Evolutionary conservation across 2,888 invertebrate species (phyloP), one percentile per base, ranked within the genome.

Genomic region (Thelaira solivaga): DNA sequence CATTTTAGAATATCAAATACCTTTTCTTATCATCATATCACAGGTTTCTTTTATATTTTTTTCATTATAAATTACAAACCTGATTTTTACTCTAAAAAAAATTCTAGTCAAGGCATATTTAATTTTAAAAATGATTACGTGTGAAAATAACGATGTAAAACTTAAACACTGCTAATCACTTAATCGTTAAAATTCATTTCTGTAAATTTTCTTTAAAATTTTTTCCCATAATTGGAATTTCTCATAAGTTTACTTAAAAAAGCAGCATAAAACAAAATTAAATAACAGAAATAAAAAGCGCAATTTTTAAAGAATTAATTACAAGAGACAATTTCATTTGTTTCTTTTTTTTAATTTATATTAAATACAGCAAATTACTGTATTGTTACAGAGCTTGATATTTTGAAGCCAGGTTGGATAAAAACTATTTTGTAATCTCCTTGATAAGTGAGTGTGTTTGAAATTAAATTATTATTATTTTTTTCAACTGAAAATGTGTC

Each of bases 251-350:
- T 3, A 11, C 34, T 8, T 34, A 1, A 34, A 39, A 49, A 47
- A 11, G 24, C 16, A 5, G 18, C 6, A 5, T 20, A 11, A 39
- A 26, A 20, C 6, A 31, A 34, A 41, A 6, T 53, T 29, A 24
- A 20, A 22, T 39, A 16, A 39, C 8, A 11, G 36, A 24, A 16
- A 59, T 29, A 8, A 11, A 39, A 24, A 8, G 24, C 5, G n/a
- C 16, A 39, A 39, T 59, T 18, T 26, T 41, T 13, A 59, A 51
- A 72, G 13, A 72, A 45, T 26, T 64, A 62, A 72, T 64, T 45
- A 11, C 10, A 51, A 39, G 6, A 10, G 20, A 29, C 41, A 51
- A 20, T 26, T 49, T 34, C 4, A 49, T 13, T 26, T 7, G 24
- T 2, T 5, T 26, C 22, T 62, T 41, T 65, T 65, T 22, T 45